Evolutionary conservation across 2,888 invertebrate genomes (phyloP).

Genomic region (Pantelozetes paolii): DNA sequence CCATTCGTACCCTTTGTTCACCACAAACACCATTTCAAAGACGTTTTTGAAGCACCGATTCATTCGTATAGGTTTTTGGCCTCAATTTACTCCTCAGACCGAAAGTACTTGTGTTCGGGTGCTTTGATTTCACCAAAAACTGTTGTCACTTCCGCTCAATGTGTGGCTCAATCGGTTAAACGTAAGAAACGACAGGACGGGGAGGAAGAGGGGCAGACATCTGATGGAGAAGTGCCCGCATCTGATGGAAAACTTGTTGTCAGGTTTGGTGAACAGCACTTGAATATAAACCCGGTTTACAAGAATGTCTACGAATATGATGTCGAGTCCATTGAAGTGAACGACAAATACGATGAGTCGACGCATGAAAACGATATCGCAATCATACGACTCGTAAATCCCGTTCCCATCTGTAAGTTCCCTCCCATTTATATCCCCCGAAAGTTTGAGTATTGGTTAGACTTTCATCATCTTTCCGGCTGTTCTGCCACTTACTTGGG

Average conservation of each 20-base stretch:
- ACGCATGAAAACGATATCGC: conserved; percentile 37
- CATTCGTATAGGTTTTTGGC: conserved; percentile 36
- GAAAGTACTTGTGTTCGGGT: conserved; percentile 32
- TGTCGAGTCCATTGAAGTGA: conserved; percentile 37
- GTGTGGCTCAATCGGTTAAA: conserved; percentile 14
- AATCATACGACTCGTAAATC: conserved; percentile 26
- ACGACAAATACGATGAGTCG: conserved; percentile 8
- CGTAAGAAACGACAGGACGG: background rate
- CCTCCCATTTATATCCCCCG: conserved; percentile 35
- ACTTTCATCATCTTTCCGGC: background rate
- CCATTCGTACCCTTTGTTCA: background rate
- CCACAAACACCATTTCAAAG: conserved; percentile 11
- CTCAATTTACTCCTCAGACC: conserved; percentile 35
- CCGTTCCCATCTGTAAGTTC: conserved; percentile 39
- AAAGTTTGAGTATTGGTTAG: conserved; percentile 32
- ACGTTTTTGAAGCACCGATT: conserved; percentile 25
- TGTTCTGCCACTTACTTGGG: conserved; percentile 32
- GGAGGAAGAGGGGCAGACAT: background rate
- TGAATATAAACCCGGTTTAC: conserved; percentile 15
- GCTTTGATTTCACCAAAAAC: conserved; percentile 37
- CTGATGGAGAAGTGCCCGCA: background rate
- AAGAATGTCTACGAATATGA: conserved; percentile 41
- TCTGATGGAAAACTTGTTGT: conserved; percentile 9
- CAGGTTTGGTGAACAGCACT: conserved; percentile 39
- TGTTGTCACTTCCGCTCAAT: conserved; percentile 40